Percentiles rank a stretch among this genome's conserved stretches.
Evolutionary conservation across 2,797 vertebrate genomes (phyloP).

Genomic region (Graptemys geographica): DNA sequence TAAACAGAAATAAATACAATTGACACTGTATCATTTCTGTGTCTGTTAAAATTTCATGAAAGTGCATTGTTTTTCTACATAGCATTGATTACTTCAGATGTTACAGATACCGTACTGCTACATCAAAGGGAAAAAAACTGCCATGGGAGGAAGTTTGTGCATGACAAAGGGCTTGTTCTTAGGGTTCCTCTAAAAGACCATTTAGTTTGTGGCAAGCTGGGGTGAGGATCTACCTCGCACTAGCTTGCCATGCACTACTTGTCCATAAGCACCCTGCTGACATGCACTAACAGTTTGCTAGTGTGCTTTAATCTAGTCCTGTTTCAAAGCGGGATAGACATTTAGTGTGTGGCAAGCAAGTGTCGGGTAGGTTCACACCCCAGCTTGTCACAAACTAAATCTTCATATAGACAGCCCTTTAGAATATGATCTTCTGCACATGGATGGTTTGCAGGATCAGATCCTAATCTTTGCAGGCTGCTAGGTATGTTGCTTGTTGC

Average conservation of each 20-base stretch:
- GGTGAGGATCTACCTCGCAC: not conserved
- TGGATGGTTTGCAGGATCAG: conserved; percentile 26
- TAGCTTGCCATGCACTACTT: not conserved
- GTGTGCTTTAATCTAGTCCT: not conserved
- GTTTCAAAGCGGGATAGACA: not conserved
- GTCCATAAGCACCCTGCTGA: not conserved
- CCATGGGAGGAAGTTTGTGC: not conserved
- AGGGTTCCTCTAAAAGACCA: not conserved
- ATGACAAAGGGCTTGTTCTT: not conserved
- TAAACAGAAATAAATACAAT: not conserved
- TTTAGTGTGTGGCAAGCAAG: not conserved
- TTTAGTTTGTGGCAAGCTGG: not conserved
- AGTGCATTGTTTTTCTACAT: not conserved
- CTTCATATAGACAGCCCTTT: not conserved
- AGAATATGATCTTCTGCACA: not conserved
- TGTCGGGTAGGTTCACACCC: not conserved
- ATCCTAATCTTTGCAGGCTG: not conserved
- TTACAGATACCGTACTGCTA: not conserved
- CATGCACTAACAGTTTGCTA: not conserved
- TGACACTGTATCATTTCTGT: not conserved
- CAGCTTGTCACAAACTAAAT: not conserved
- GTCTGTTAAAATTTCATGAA: not conserved
- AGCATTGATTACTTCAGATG: not conserved
- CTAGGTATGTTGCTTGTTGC: conserved; percentile 7
- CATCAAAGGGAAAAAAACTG: not conserved